These are phyloP conservation scores for Vespertilio murinus DNA, from an alignment of 2,797 vertebrate genomes.

Conservation along the genomic window DNA sequence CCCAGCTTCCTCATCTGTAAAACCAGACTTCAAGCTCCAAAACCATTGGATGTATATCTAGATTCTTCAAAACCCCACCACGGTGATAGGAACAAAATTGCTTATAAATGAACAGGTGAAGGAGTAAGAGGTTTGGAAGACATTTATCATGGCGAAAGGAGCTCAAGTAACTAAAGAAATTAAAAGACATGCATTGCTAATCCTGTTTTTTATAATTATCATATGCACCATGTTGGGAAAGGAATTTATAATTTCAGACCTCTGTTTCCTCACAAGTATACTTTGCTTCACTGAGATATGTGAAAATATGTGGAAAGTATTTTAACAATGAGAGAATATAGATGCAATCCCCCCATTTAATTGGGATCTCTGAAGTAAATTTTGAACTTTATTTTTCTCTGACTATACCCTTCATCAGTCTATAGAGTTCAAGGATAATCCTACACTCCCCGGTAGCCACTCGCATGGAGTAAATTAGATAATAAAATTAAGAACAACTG, in stretches of 20 bases:
- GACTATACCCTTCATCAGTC: background rate
- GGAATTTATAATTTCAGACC: background rate
- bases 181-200: background rate
- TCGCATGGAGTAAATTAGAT: background rate
- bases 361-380: background rate
- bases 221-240: background rate
- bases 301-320: background rate
- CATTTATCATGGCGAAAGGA: background rate
- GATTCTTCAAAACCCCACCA: background rate
- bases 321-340: background rate
- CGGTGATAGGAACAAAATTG: background rate
- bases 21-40: background rate
- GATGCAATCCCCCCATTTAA: background rate
- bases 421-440: background rate
- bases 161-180: background rate
- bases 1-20: conserved; percentile 14
- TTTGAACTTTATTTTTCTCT: background rate
- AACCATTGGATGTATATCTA: background rate
- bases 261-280: background rate
- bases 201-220: background rate
- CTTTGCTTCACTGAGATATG: background rate
- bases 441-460: background rate
- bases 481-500: conserved; percentile 8
- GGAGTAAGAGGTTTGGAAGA: background rate
- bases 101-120: background rate